Conservation (phyloP, 2,888 invertebrate genomes). For the Rhagium mordax region DNA sequence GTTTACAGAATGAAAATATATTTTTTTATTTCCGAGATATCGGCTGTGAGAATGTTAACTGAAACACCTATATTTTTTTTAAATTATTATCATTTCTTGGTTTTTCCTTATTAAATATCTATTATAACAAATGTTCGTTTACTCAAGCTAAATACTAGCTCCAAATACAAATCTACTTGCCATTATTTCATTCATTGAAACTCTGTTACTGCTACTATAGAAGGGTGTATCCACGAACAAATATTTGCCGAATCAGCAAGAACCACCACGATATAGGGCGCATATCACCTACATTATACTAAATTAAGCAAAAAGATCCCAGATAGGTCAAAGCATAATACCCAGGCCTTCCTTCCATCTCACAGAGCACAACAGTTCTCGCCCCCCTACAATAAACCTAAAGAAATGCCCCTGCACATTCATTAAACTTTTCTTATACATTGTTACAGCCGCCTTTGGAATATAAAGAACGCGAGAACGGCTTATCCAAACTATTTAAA, state of each 20-base stretch:
- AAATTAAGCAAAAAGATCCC: constrained; percentile 13
- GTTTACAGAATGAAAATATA: too few relatives aligned
- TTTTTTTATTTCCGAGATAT: too few relatives aligned
- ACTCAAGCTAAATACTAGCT: too few relatives aligned
- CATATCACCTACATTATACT: constrained; percentile 12
- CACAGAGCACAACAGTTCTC: neutral
- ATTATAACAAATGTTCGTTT: too few relatives aligned
- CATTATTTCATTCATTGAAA: neutral
- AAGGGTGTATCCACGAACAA: neutral
- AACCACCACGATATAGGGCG: neutral
- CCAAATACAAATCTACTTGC: neutral
- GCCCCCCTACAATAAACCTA: neutral
- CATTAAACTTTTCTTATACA: constrained; percentile 3
- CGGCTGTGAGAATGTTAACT: too few relatives aligned
- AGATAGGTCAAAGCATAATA: constrained; percentile 12
- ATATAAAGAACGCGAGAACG: neutral
- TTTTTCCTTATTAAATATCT: too few relatives aligned
- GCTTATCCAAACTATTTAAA: neutral
- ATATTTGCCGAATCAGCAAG: neutral
- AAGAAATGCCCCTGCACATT: neutral
- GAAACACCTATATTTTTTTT: too few relatives aligned
- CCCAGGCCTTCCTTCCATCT: constrained; percentile 3
- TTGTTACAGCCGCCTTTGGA: neutral
- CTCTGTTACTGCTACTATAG: neutral
- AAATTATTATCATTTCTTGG: too few relatives aligned